Base-by-base conservation (phyloP, 2,888 invertebrate genomes). In the Xylota sylvarum region DNA sequence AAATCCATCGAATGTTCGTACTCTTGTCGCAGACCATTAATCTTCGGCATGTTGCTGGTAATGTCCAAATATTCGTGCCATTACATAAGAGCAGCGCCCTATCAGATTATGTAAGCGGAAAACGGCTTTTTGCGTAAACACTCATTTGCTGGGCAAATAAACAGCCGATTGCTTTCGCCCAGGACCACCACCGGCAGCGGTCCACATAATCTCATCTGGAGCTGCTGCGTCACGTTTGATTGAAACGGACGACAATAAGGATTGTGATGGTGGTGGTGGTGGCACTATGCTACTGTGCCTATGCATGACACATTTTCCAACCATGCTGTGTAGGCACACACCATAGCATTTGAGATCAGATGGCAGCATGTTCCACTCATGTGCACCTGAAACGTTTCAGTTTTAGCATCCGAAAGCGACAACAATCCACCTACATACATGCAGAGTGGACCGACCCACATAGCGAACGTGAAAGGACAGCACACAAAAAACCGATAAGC, bases 191-290 rank as follows among this genome's bases (percentile, higher is more conserved):
- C 6, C 73, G 37, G 30, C 48, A 64, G 50, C 19, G 30, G 70
- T 50, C 37, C 43, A 62, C 19, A 69, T 77, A 85, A 85, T 81
- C 80, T 67, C 50, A 67, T 70, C 52, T 46, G 52, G 5, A 72
- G 70, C 40, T 81, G 81, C 72, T 65, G 50, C 37, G 76, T 85
- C 85, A 85, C 85, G 85, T 85, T 81, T 76, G 81, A 85, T 81
- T 70, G 70, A 81, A 76, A 76, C 6, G 30, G 37, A 52, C 50
- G 46, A 50, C 56, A 40, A 65, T 35, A 50, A 19, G 43, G 14
- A 5, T 14, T 5, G 10, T 32, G 32, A 32, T 5, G 32, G 9
- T 52, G 43, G 6, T 23, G 35, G 37, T n/a, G 37, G 27, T 32
- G 27, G 27, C n/a, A n/a, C n/a, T n/a, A n/a, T 74, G 12, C 40